Conservation (phyloP, 1,140 invertebrate species). For the Drosophila simulans region DNA sequence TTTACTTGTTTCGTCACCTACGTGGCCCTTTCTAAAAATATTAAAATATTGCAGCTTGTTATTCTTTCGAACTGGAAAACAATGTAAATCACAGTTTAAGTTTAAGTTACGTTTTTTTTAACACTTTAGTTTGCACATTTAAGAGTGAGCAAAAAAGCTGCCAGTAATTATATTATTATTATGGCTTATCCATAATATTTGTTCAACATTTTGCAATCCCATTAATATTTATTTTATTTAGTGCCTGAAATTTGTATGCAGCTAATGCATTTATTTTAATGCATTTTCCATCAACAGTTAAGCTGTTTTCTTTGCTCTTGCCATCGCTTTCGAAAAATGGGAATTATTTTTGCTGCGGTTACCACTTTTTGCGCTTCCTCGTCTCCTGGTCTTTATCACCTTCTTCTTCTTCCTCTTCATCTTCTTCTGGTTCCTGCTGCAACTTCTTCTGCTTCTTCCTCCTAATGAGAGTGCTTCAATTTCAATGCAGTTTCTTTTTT, state of each 20-base stretch:
- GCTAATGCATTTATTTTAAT: not conserved
- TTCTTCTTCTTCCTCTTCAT: not conserved
- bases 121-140: no score
- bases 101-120: no score
- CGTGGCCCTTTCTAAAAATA: not conserved
- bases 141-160: no score
- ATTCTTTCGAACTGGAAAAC: no score
- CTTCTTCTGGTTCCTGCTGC: constrained; percentile 30
- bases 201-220: not conserved
- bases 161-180: not conserved
- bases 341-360: constrained; percentile 11
- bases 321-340: constrained; percentile 5
- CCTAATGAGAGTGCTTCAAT: constrained; percentile 74
- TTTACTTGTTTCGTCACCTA: not conserved
- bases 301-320: not conserved
- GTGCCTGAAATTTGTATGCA: no score
- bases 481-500: constrained; percentile 36
- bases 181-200: not conserved
- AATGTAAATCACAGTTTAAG: not conserved
- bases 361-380: constrained; percentile 1
- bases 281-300: not conserved
- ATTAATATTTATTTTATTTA: not conserved
- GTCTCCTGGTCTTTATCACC: not conserved
- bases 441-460: constrained; percentile 30
- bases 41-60: no score